Conservation (phyloP, 1,140 invertebrate species). For the Subanguina moxae region DNA sequence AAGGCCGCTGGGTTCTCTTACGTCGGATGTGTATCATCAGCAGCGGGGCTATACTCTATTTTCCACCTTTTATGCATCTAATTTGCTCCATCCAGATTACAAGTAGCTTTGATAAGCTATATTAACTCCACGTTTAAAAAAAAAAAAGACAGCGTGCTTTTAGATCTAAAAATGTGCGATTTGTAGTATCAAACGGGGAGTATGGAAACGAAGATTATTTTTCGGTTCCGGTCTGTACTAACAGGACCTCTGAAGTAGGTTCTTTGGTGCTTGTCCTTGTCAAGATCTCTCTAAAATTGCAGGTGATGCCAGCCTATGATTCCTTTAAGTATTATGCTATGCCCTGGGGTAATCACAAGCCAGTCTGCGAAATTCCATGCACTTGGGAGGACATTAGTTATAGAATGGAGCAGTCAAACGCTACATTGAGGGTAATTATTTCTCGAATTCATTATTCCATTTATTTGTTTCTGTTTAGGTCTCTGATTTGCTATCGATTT, state of each 20-base stretch:
- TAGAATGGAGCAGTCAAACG: constrained; percentile 41
- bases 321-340: constrained; percentile 43
- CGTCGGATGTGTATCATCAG: constrained; percentile 26
- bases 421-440: constrained; percentile 19
- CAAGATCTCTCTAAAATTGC: constrained; percentile 4
- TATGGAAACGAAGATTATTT: constrained; percentile 36
- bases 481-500: not conserved
- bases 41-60: constrained; percentile 37
- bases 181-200: constrained; percentile 47
- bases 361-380: constrained; percentile 42
- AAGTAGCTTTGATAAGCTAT: too few relatives aligned
- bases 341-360: constrained; percentile 56
- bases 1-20: not conserved
- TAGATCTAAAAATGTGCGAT: constrained; percentile 40
- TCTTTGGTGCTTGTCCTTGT: constrained; percentile 15
- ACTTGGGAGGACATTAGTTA: constrained; percentile 38
- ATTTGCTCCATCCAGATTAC: constrained; percentile 46
- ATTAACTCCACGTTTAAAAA: too few relatives aligned
- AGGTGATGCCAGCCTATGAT: constrained; percentile 50
- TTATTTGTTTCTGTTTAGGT: not conserved
- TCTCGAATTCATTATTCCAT: not conserved
- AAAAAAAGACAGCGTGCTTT: too few relatives aligned
- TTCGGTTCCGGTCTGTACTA: constrained; percentile 36
- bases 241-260: constrained; percentile 40
- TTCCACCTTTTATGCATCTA: constrained; percentile 42